Percentiles rank a stretch among this genome's conserved stretches.
Evolutionary conservation across 1,140 invertebrate genomes (phyloP).

Genomic region (Eumeta japonica): DNA sequence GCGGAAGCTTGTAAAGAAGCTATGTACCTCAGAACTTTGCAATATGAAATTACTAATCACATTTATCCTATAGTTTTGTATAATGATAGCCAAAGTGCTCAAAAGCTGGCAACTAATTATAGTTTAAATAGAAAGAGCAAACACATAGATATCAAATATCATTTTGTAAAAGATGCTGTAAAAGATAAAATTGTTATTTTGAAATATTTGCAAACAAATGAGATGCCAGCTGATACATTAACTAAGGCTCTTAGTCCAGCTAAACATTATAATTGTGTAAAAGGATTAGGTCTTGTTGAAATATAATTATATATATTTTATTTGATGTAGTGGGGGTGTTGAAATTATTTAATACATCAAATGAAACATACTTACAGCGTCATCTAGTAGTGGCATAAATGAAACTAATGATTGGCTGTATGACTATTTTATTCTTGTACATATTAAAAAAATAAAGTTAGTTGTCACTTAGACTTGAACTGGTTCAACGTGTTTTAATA

Average conservation of each 20-base stretch:
- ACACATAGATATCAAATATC: slow-evolving; percentile 8
- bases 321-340: too few relatives aligned
- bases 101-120: neutral
- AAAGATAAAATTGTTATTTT: slow-evolving; percentile 2
- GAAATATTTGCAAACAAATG: slow-evolving; percentile 1
- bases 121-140: slow-evolving; percentile 3
- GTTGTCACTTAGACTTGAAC: too few relatives aligned
- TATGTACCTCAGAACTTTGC: slow-evolving; percentile 10
- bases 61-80: slow-evolving; percentile 1
- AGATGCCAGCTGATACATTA: slow-evolving; percentile 1
- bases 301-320: neutral
- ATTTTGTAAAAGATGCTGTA: slow-evolving; percentile 6
- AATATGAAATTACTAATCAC: neutral
- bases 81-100: too few relatives aligned
- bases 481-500: too few relatives aligned
- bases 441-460: too few relatives aligned
- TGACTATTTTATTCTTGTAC: too few relatives aligned
- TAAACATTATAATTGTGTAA: slow-evolving; percentile 1
- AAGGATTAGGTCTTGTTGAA: neutral
- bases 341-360: too few relatives aligned
- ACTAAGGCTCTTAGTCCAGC: neutral
- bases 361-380: too few relatives aligned
- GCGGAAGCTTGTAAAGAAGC: too few relatives aligned
- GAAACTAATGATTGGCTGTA: too few relatives aligned
- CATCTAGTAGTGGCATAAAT: too few relatives aligned